Percentiles rank a stretch among this genome's conserved stretches.
Evolutionary conservation across 2,113 vertebrate genomes (phyloP).

Genomic region (Hippoglossus stenolepis): DNA sequence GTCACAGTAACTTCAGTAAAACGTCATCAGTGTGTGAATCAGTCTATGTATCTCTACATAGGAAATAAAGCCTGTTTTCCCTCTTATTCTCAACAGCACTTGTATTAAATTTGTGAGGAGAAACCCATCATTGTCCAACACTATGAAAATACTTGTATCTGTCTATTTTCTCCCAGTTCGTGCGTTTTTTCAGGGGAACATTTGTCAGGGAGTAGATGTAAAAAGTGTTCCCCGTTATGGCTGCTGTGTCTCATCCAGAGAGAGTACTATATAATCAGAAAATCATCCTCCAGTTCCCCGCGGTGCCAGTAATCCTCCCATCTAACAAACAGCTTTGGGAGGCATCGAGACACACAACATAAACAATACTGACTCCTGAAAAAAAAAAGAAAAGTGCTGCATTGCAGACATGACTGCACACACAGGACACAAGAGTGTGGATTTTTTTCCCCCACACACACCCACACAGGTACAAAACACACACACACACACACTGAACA

Average conservation of each 20-base stretch:
- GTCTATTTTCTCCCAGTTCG: slow-evolving; percentile 32
- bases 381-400: slow-evolving; percentile 64
- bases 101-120: too few relatives aligned
- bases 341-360: slow-evolving; percentile 59
- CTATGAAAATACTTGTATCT: slow-evolving; percentile 23
- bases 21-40: too few relatives aligned
- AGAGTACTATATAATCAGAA: slow-evolving; percentile 67
- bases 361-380: slow-evolving; percentile 62
- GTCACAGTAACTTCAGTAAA: too few relatives aligned
- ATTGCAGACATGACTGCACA: slow-evolving; percentile 75
- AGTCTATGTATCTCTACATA: too few relatives aligned
- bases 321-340: slow-evolving; percentile 72
- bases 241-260: slow-evolving; percentile 55
- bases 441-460: slow-evolving; percentile 20
- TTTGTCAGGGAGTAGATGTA: slow-evolving; percentile 66
- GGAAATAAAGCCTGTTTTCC: too few relatives aligned
- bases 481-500: slow-evolving; percentile 40
- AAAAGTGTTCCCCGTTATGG: slow-evolving; percentile 63
- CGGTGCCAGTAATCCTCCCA: slow-evolving; percentile 70
- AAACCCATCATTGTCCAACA: slow-evolving; percentile 12
- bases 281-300: slow-evolving; percentile 67
- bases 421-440: slow-evolving; percentile 59
- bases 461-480: slow-evolving; percentile 68
- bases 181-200: slow-evolving; percentile 35
- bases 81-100: neutral